These are phyloP conservation scores for Sturnus vulgaris DNA, from an alignment of 2,113 vertebrate genomes.

Conservation along the genomic window DNA sequence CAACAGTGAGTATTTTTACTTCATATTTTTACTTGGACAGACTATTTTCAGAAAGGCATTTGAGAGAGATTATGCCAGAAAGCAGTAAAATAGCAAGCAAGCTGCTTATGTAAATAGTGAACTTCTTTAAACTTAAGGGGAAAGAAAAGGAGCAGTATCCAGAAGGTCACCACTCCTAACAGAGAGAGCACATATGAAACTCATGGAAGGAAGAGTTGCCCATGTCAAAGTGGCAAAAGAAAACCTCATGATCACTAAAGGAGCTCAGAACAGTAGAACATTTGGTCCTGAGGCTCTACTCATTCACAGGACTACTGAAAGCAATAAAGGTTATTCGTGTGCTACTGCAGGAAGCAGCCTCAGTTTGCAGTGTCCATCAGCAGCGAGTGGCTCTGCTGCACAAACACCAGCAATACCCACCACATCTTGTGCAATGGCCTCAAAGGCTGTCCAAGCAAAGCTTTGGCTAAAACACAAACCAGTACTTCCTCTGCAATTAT, in stretches of 20 bases:
- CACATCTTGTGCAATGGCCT: background rate
- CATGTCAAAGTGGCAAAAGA: background rate
- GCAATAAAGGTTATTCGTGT: background rate
- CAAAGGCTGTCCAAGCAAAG: background rate
- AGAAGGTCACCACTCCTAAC: background rate
- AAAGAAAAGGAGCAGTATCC: background rate
- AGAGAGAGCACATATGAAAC: background rate
- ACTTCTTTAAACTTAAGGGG: background rate
- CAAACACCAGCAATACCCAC: background rate
- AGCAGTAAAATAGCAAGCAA: background rate
- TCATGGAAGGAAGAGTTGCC: background rate
- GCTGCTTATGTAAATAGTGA: background rate
- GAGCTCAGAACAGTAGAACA: background rate
- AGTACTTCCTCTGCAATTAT: background rate
- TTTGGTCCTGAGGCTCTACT: background rate
- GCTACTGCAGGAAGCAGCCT: background rate
- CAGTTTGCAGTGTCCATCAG: background rate
- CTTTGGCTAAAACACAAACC: background rate
- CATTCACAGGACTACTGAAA: background rate
- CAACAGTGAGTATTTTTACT: background rate
- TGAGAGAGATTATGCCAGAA: background rate
- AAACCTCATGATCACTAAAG: background rate
- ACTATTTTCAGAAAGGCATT: constrained; percentile 46
- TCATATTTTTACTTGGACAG: constrained; percentile 11
- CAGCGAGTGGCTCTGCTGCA: background rate